Base-by-base conservation (phyloP, 2,797 vertebrate genomes). In the Pseudopleuronectes americanus region DNA sequence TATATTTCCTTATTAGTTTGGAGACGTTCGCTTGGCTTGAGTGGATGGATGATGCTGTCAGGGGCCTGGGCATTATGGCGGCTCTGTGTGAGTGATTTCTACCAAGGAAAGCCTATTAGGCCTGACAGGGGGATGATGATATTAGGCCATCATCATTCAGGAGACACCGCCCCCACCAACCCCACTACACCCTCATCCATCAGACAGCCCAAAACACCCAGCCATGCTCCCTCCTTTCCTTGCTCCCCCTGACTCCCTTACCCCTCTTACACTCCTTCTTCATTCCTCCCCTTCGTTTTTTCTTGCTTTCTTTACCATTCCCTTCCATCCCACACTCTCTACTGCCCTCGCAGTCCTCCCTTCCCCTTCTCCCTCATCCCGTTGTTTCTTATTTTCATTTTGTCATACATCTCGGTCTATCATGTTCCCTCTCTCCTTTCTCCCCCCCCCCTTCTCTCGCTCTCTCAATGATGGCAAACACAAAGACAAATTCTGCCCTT, bases 61-160 rank as follows among this genome's bases (percentile, higher is more conserved):
- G 93, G 93, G 92, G 93, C 93, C 92, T 72, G 96, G 96, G 97
- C 96, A 97, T 98, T 97, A 99, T 97, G 96, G 96, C 96, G 95
- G 95, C 69, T 95, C 96, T 95, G 95, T 97, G 96, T 99, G 97
- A 99, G 96, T 97, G 97, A 99, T 99, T 97, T 96, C 96, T 96
- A 96, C 95, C 96, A 96, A 95, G 96, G 96, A 97, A 99, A 98
- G 97, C 97, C 98, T 99, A 99, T 99, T 99, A 99, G 96, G 95
- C 94, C 96, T 99, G 98, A 98, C 98, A 99, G 97, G 97, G 96
- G 96, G 97, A 97, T 99, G 98, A 97, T 98, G 97, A 99, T 99
- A 99, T 99, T 99, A 97, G 96, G 95, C 96, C 96, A 96, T 98
- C 97, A 99, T 98, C 97, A 97, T 97, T 98, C 97, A 97, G 96